Percentiles rank a stretch among this genome's conserved stretches.
These are phyloP conservation scores for Nymphalis c-album DNA, from an alignment of 2,888 invertebrate genomes.

Conservation along the genomic window DNA sequence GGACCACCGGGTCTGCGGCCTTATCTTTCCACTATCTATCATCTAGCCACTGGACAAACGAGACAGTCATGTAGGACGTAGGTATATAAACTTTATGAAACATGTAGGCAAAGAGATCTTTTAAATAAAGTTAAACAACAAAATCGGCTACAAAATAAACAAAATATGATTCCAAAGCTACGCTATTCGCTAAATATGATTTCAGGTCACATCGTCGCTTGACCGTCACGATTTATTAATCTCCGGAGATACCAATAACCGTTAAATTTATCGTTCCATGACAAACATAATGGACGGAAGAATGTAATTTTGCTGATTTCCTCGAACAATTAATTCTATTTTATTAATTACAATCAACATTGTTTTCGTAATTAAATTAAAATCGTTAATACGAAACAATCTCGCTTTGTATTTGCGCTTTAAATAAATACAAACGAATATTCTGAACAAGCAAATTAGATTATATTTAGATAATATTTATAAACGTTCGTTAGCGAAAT, in stretches of 20 bases:
- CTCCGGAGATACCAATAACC: conserved; percentile 26
- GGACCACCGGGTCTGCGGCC: no score
- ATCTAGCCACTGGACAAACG: no score
- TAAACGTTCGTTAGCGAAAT: no score
- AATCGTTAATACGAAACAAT: conserved; percentile 1
- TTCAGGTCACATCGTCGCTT: conserved; percentile 6
- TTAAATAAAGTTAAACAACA: no score
- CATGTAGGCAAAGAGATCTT: no score
- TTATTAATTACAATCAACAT: conserved; percentile 32
- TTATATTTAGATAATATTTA: no score
- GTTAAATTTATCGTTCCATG: conserved; percentile 2
- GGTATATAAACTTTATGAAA: no score
- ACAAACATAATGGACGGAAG: conserved; percentile 10
- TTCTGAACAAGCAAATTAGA: background rate
- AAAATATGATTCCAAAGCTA: background rate
- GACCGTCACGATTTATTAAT: conserved; percentile 30
- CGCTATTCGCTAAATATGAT: background rate
- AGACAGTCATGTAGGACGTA: no score
- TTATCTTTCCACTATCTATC: no score
- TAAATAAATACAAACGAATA: background rate
- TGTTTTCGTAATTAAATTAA: conserved; percentile 17
- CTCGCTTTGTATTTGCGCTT: background rate
- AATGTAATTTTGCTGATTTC: conserved; percentile 21
- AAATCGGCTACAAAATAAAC: no score
- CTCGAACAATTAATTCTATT: conserved; percentile 14